Evolutionary conservation across 2,797 vertebrate species (phyloP).

Genomic region (Threskiornis aethiopicus): DNA sequence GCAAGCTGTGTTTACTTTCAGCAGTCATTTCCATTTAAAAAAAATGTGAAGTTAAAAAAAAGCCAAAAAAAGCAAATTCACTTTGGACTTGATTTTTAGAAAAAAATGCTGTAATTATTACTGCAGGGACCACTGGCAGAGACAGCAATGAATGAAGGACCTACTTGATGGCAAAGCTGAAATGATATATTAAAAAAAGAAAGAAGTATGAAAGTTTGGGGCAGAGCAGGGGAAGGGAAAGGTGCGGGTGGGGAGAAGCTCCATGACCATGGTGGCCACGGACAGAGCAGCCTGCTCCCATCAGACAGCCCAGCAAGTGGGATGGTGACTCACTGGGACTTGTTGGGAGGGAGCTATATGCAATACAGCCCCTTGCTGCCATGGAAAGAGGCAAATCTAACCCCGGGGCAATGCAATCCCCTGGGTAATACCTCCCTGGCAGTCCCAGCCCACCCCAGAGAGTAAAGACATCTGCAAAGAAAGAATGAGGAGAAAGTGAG

Average conservation of each 20-base stretch:
- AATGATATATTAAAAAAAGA: background rate
- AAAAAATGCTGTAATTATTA: background rate
- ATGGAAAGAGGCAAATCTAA: background rate
- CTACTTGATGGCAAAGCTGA: background rate
- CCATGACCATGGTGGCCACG: background rate
- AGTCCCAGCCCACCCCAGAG: background rate
- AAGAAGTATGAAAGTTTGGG: background rate
- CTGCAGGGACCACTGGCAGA: background rate
- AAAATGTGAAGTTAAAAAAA: background rate
- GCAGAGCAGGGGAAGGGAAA: background rate
- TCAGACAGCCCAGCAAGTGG: background rate
- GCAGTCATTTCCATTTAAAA: conserved; percentile 52
- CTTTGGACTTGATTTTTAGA: conserved; percentile 50
- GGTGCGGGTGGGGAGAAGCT: background rate
- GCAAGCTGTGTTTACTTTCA: conserved; percentile 68
- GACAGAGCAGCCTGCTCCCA: background rate
- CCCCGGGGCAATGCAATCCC: background rate
- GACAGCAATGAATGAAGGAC: background rate
- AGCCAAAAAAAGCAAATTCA: conserved; percentile 31
- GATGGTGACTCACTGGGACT: background rate
- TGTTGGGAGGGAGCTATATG: background rate
- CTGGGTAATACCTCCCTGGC: background rate
- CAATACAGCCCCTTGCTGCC: background rate
- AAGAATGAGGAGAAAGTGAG: background rate
- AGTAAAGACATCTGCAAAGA: background rate